Evolutionary conservation across 2,113 vertebrate species (phyloP), one percentile per base, ranked within the genome.

Genomic region (Calidris pygmaea): DNA sequence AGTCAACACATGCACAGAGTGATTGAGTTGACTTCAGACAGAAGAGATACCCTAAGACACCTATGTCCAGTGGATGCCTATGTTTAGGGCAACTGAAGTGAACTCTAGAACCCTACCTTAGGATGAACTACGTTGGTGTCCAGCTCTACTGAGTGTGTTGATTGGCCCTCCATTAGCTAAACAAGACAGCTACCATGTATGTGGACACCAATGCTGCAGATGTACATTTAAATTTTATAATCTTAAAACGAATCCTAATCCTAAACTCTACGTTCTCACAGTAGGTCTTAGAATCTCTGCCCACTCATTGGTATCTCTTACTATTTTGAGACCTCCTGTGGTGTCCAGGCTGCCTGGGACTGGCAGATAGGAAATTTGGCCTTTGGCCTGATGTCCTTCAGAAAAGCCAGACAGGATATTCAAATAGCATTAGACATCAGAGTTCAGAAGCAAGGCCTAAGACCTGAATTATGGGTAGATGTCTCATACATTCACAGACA

Each of bases 391-490:
- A 32, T 37, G 60, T 21, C 68, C 29, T 53, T 74, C 45, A 55
- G 59, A 62, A 79, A 55, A 15, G 6, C 6, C 24, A 65, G 43
- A 43, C 3, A 34, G 24, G 21, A 23, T 72, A 43, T 67, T 68
- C 6, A 6, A 63, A 35, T 5, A 43, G 7, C 11, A 23, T 35
- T 21, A 12, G 11, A 68, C 22, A 35, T 0, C 0, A 56, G 8
- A 19, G 23, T 23, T 79, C 37, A 67, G 56, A 48, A 75, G 16
- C 48, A 81, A 67, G 9, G 8, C 10, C 39, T 41, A 21, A 68
- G 3, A 6, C 29, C n/a, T 20, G 14, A 24, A n/a, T 15, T 45
- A 10, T 17, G 26, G 9, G 16, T 35, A 37, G 37, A n/a, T 1
- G 4, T 56, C 22, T 52, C 29, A 1, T 34, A 52, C 5, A 4